Evolutionary conservation across 1,140 invertebrate genomes (phyloP).

Genomic region (Colletes latitarsis): DNA sequence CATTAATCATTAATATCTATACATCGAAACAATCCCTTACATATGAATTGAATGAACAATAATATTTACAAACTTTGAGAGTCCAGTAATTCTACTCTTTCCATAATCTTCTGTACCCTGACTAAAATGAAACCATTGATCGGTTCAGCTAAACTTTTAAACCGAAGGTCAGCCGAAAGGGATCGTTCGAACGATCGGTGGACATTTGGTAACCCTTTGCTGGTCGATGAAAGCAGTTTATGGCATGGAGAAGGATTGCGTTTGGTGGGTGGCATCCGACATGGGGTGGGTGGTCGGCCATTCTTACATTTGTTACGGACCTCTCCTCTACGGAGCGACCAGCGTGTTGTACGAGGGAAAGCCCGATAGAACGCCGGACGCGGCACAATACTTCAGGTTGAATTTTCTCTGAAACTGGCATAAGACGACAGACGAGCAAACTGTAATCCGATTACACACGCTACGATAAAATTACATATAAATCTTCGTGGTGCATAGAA

Average conservation of each 20-base stretch:
- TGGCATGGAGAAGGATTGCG: conserved; percentile 89
- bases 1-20: too few relatives aligned
- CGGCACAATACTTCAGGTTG: conserved; percentile 93
- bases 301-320: conserved; percentile 96
- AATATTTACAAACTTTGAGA: too few relatives aligned
- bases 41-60: too few relatives aligned
- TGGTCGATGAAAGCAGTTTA: conserved; percentile 94
- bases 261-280: conserved; percentile 96
- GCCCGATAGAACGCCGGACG: conserved; percentile 95
- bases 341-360: conserved; percentile 97
- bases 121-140: not conserved
- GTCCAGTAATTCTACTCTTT: too few relatives aligned
- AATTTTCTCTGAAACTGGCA: not conserved
- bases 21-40: too few relatives aligned
- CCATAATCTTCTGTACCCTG: too few relatives aligned
- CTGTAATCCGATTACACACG: too few relatives aligned
- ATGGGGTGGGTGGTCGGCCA: conserved; percentile 97
- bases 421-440: too few relatives aligned
- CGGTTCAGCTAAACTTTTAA: not conserved
- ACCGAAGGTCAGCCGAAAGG: conserved; percentile 89
- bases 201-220: conserved; percentile 91
- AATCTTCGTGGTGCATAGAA: too few relatives aligned
- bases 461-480: too few relatives aligned
- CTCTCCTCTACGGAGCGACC: conserved; percentile 90
- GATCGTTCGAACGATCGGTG: conserved; percentile 91